Conservation (phyloP, 2,797 vertebrate species). For the Alfaro cultratus region DNA sequence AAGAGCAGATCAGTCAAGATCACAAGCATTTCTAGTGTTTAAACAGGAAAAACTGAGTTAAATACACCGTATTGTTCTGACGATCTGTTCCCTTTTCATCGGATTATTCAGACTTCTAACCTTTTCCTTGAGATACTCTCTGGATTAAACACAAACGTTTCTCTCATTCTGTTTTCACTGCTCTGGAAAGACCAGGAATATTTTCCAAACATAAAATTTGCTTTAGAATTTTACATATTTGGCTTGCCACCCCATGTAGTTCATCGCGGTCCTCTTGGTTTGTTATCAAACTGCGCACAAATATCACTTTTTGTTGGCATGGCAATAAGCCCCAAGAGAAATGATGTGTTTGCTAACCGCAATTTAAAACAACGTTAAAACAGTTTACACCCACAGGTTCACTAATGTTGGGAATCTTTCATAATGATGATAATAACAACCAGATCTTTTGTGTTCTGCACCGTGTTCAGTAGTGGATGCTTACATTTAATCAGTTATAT, state of each 20-base stretch:
- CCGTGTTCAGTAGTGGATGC: no score
- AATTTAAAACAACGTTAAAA: neutral
- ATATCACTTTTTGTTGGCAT: neutral
- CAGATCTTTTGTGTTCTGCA: no score
- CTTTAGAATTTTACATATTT: neutral
- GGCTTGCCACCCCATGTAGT: neutral
- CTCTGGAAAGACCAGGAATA: neutral
- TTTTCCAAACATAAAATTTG: neutral
- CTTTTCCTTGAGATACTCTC: neutral
- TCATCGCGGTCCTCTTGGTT: neutral
- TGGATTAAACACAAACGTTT: neutral
- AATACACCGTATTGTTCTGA: neutral
- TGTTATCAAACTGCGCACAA: neutral
- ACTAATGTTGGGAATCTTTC: no score
- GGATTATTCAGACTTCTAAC: neutral
- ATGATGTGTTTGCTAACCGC: neutral
- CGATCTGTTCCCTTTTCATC: neutral
- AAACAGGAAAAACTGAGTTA: slow-evolving; percentile 3
- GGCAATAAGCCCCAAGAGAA: neutral
- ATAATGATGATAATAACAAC: no score
- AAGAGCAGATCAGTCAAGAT: neutral
- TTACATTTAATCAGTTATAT: no score
- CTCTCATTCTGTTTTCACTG: neutral
- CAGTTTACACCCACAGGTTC: neutral
- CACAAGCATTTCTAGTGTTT: neutral